Evolutionary conservation across 2,113 vertebrate genomes (phyloP).

Genomic region (Bos javanicus): DNA sequence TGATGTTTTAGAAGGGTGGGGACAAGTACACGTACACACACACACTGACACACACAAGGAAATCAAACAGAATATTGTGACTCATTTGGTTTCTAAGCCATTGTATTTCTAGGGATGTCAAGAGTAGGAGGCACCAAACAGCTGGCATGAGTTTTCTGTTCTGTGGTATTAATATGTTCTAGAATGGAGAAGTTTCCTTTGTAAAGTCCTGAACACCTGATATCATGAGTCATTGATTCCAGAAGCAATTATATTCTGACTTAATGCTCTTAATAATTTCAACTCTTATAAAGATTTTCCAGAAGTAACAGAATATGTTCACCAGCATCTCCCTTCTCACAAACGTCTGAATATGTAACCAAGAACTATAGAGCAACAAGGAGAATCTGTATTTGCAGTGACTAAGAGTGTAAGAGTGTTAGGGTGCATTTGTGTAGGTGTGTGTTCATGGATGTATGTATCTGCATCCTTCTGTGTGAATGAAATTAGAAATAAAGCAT

Average conservation of each 20-base stretch:
- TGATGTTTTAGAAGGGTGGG: not conserved
- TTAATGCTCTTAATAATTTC: not conserved
- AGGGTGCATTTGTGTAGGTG: rapidly evolving
- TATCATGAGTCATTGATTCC: not conserved
- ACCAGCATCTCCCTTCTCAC: rapidly evolving
- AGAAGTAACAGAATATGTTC: not conserved
- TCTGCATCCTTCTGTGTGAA: not conserved
- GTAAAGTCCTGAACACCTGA: not conserved
- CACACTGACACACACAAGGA: not conserved
- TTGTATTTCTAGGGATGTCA: not conserved
- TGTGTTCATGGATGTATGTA: rapidly evolving
- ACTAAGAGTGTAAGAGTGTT: not conserved
- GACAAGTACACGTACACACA: not conserved
- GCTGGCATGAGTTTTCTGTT: not conserved
- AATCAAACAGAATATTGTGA: not conserved
- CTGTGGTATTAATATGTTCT: not conserved
- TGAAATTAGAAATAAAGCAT: not conserved
- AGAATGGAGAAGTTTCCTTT: not conserved
- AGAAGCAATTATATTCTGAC: not conserved
- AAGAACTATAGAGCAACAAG: not conserved
- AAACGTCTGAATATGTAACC: not conserved
- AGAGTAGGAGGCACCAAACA: not conserved
- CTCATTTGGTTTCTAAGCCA: not conserved
- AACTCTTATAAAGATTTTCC: not conserved
- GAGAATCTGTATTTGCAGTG: not conserved